Conservation (phyloP, 2,797 vertebrate species). For the Protonibea diacanthus region DNA sequence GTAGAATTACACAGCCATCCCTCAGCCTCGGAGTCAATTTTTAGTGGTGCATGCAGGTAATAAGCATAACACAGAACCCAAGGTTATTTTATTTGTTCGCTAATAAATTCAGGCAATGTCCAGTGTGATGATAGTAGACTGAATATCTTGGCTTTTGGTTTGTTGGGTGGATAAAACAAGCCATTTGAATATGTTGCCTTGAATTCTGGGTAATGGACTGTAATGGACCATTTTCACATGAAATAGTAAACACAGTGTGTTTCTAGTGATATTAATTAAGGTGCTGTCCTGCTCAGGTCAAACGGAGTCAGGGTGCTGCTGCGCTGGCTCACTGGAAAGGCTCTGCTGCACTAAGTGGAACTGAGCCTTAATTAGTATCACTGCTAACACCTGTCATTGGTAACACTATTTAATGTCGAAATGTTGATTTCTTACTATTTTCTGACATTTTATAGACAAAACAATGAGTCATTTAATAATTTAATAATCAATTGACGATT, state of each 20-base stretch:
- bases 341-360: too few relatives aligned
- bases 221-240: not conserved
- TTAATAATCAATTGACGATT: not conserved
- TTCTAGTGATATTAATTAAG: too few relatives aligned
- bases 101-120: not conserved
- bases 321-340: too few relatives aligned
- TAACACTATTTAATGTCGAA: too few relatives aligned
- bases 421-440: not conserved
- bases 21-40: slow-evolving; percentile 29
- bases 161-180: not conserved
- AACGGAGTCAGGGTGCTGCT: too few relatives aligned
- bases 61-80: slow-evolving; percentile 5
- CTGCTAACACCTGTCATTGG: too few relatives aligned
- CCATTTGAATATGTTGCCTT: not conserved
- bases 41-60: slow-evolving; percentile 26
- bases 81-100: not conserved
- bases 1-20: slow-evolving; percentile 11
- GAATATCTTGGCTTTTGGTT: not conserved
- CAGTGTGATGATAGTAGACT: not conserved
- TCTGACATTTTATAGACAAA: not conserved
- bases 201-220: not conserved
- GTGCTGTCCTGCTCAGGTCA: too few relatives aligned
- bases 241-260: too few relatives aligned
- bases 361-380: too few relatives aligned
- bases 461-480: not conserved